Conservation (phyloP, 2,888 invertebrate genomes). For the Temnothorax rugatulus region DNA sequence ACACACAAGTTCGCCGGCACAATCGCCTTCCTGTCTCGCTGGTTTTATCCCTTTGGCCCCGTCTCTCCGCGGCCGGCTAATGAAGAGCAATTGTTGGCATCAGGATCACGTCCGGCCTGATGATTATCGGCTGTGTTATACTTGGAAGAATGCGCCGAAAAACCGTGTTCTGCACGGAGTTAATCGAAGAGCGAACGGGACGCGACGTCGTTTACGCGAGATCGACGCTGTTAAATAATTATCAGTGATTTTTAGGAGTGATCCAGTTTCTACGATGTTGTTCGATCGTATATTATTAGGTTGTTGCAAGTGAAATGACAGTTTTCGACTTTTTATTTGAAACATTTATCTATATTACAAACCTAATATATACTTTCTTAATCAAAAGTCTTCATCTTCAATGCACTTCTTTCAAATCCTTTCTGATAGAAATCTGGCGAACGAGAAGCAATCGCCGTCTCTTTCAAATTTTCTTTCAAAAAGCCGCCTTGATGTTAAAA, state of each 20-base stretch:
- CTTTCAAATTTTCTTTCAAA: too few relatives aligned
- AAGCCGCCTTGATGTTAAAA: too few relatives aligned
- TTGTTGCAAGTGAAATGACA: too few relatives aligned
- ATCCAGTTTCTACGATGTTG: neutral
- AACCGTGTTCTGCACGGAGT: neutral
- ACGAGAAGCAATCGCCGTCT: too few relatives aligned
- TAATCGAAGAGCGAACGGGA: neutral
- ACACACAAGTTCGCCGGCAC: constrained; percentile 3
- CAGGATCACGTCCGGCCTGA: neutral
- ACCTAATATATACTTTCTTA: too few relatives aligned
- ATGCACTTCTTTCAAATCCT: too few relatives aligned
- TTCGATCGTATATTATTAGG: neutral
- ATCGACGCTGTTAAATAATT: neutral
- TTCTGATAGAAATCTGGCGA: too few relatives aligned
- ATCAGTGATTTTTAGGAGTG: neutral
- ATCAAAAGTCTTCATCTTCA: too few relatives aligned
- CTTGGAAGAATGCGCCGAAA: neutral
- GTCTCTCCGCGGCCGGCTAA: constrained; percentile 29
- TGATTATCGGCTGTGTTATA: neutral
- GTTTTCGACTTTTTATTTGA: too few relatives aligned
- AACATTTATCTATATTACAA: too few relatives aligned
- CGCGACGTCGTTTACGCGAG: neutral
- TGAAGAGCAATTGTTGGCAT: constrained; percentile 54
- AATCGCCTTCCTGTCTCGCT: constrained; percentile 22
- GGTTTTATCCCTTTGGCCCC: constrained; percentile 31